phyloP scores from a whole-genome alignment of 2,888 invertebrate genomes.

The Phengaris arion region DNA sequence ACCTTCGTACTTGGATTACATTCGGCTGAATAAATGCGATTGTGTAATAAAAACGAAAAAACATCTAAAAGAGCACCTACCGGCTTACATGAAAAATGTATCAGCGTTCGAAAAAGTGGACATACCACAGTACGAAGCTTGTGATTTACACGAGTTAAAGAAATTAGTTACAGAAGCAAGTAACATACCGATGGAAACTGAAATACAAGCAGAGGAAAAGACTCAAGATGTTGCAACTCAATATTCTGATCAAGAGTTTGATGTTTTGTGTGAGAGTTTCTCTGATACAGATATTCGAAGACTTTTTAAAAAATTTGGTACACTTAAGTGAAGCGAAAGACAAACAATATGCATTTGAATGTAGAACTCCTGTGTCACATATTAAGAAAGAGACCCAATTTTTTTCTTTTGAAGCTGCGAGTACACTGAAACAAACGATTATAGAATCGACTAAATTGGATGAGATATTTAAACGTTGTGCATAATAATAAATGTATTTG shows the following conservation, averaged over 20 bases:
- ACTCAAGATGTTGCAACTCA: conserved; percentile 54
- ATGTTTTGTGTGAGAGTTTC: conserved; percentile 58
- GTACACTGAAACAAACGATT: conserved; percentile 51
- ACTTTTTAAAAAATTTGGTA: conserved; percentile 42
- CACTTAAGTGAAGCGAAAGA: conserved; percentile 36
- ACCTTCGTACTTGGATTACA: conserved; percentile 56
- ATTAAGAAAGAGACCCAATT: conserved; percentile 40
- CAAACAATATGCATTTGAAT: conserved; percentile 40
- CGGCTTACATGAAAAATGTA: conserved; percentile 61
- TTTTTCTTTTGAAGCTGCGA: conserved; percentile 52
- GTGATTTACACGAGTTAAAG: conserved; percentile 50
- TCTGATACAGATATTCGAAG: conserved; percentile 52
- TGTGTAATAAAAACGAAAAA: conserved; percentile 60
- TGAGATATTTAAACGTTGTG: conserved; percentile 58
- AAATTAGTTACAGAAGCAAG: conserved; percentile 52
- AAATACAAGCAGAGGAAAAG: conserved; percentile 42
- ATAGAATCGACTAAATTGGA: conserved; percentile 50
- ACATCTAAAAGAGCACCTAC: conserved; percentile 58
- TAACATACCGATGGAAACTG: conserved; percentile 38
- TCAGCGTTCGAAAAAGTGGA: conserved; percentile 52
- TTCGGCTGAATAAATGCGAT: conserved; percentile 51
- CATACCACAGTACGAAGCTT: conserved; percentile 58
- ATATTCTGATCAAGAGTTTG: conserved; percentile 55
- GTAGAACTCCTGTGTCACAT: conserved; percentile 43
- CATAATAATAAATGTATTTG: conserved; percentile 27